Conservation (phyloP, 2,113 vertebrate genomes). For the Paradoxurus hermaphroditus region DNA sequence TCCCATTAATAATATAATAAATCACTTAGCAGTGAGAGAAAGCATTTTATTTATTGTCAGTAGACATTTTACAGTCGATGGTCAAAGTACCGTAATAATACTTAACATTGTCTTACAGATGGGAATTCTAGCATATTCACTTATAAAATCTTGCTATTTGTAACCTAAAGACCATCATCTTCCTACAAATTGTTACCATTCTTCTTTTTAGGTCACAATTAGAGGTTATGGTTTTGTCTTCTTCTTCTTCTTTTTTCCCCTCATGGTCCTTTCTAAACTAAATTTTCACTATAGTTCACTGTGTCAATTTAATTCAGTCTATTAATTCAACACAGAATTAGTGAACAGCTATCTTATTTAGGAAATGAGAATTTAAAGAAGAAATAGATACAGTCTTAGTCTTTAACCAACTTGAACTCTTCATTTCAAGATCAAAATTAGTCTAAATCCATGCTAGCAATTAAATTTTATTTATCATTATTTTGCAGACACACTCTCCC, state of each 20-base stretch:
- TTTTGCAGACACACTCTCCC: not conserved
- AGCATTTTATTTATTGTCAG: constrained; percentile 32
- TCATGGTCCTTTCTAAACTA: not conserved
- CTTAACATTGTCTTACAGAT: not conserved
- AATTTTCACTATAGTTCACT: not conserved
- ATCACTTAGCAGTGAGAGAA: not conserved
- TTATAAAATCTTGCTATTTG: not conserved
- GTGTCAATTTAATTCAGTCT: not conserved
- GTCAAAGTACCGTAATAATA: not conserved
- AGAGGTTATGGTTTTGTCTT: not conserved
- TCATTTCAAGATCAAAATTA: not conserved
- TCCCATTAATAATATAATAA: not conserved
- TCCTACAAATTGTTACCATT: not conserved
- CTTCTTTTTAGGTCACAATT: not conserved
- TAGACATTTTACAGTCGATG: not conserved
- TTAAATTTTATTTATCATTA: not conserved
- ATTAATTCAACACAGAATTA: not conserved
- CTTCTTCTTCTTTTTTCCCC: not conserved
- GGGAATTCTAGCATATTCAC: not conserved
- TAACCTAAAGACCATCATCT: not conserved
- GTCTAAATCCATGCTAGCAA: not conserved
- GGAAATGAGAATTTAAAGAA: not conserved
- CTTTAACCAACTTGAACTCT: not conserved
- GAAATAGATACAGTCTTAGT: not conserved
- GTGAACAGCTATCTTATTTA: not conserved